These are phyloP conservation scores for Melanotaenia trifasciata DNA, from an alignment of 2,797 vertebrate species.

Conservation along the genomic window DNA sequence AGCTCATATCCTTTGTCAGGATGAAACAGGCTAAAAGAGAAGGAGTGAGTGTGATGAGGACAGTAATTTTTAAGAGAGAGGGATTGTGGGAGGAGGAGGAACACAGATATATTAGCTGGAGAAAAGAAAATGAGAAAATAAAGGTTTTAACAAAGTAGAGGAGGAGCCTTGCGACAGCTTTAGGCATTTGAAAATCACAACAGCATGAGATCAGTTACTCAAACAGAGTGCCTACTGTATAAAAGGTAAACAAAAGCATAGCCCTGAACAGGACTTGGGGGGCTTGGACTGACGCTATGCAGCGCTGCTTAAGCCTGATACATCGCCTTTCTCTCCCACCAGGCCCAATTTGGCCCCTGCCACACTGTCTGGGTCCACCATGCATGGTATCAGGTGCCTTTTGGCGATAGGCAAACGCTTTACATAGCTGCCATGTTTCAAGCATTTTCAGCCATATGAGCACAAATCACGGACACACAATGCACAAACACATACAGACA, in stretches of 20 bases:
- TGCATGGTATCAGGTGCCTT: conserved; percentile 85
- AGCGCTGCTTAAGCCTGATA: conserved; percentile 7
- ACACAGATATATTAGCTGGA: conserved; percentile 12
- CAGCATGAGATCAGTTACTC: neutral
- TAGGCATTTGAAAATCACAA: conserved; percentile 9
- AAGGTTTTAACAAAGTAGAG: conserved; percentile 24
- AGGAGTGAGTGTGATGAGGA: conserved; percentile 61
- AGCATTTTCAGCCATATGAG: conserved; percentile 78
- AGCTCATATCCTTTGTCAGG: conserved; percentile 85
- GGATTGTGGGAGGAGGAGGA: conserved; percentile 20
- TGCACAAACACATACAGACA: conserved; percentile 52
- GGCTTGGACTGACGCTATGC: conserved; percentile 30
- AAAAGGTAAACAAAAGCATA: neutral
- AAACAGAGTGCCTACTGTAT: conserved; percentile 2
- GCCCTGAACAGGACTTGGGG: conserved; percentile 14
- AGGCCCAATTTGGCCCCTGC: conserved; percentile 60
- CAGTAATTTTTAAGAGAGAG: conserved; percentile 29
- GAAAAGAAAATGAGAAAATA: conserved; percentile 10
- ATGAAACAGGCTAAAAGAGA: conserved; percentile 71
- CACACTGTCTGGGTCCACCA: conserved; percentile 70
- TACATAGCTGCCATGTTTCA: conserved; percentile 74
- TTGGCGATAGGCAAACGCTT: conserved; percentile 83
- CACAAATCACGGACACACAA: conserved; percentile 43
- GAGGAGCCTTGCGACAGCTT: conserved; percentile 21
- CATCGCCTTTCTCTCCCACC: conserved; percentile 34